A percentile compares a stretch with the other conserved stretches of the same genome.
Evolutionary conservation across 2,797 vertebrate species (phyloP).

Genomic region (Lutra lutra): DNA sequence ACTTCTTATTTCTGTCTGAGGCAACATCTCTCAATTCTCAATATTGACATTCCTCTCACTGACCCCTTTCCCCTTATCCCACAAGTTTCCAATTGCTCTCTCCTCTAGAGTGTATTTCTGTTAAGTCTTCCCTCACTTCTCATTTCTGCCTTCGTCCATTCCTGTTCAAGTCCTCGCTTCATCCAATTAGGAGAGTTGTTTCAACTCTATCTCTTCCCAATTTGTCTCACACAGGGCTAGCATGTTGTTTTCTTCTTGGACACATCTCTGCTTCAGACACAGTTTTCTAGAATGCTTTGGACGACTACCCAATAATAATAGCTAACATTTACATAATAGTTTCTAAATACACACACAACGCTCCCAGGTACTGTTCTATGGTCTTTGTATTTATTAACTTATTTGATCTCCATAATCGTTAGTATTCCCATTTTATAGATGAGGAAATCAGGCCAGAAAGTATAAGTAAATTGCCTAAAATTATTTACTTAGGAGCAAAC

Average conservation of each 20-base stretch:
- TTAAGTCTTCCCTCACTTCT: neutral
- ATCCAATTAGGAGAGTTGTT: neutral
- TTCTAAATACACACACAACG: neutral
- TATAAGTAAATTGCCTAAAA: neutral
- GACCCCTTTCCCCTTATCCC: neutral
- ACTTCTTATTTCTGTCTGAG: neutral
- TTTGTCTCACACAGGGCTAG: neutral
- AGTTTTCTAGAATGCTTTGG: conserved; percentile 4
- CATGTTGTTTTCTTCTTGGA: neutral
- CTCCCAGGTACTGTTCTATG: neutral
- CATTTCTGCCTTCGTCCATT: neutral
- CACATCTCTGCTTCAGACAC: neutral
- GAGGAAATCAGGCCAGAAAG: neutral
- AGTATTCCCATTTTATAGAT: neutral
- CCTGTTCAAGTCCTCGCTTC: neutral
- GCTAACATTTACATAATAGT: neutral
- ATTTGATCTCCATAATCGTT: neutral
- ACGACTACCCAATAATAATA: neutral
- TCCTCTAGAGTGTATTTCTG: neutral
- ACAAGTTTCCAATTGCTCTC: neutral
- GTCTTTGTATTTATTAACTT: neutral
- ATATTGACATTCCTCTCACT: neutral
- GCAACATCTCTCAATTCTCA: neutral
- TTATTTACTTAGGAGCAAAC: neutral
- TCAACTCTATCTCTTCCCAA: neutral